Base-by-base conservation (phyloP, 2,888 invertebrate species). In the Drosophila melanosoma region DNA sequence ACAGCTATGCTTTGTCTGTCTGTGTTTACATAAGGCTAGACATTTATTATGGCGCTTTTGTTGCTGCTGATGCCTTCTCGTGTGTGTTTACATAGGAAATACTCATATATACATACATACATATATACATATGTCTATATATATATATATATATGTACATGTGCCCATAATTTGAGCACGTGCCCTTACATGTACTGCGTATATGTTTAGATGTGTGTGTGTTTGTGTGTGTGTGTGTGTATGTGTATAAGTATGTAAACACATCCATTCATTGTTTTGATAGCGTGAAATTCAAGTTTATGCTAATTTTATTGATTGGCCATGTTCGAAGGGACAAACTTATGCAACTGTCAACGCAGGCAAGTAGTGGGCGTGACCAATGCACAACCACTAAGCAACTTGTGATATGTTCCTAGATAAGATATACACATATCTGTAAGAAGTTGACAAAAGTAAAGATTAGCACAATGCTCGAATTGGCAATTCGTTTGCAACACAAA, bases 261-360 rank as follows among this genome's bases (percentile, higher is more conserved):
- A 66, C 53, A 64, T 48, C 48, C 51, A 51, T 59, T 70, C 76
- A 72, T 80, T 81, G 83, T 83, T 83, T 76, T 81, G 83, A 73
- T 77, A 76, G 74, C 77, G 66, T 77, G 60, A 77, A 84, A 84
- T 77, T 82, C 71, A 79, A 84, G 80, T 74, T 84, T 77, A 87
- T 85, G 84, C 71, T 84, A 85, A 85, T 85, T 85, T 85, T 85
- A 85, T 85, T 87, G 84, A 85, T 89, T 87, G 72, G 70, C 67
- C 17, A n/a, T 36, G 11, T 38, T 36, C 56, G 29, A 20, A 57
- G 32, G 56, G 56, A 38, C 36, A 15, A 38, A 26, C 26, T 38
- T n/a, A 6, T 6, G 11, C 26, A 32, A 54, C 69, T 33, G 48
- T 23, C 29, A 23, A 48, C 33, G 15, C 40, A 6, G 42, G 17